Base-by-base conservation (phyloP, 1,140 invertebrate species). In the Pissodes strobi region DNA sequence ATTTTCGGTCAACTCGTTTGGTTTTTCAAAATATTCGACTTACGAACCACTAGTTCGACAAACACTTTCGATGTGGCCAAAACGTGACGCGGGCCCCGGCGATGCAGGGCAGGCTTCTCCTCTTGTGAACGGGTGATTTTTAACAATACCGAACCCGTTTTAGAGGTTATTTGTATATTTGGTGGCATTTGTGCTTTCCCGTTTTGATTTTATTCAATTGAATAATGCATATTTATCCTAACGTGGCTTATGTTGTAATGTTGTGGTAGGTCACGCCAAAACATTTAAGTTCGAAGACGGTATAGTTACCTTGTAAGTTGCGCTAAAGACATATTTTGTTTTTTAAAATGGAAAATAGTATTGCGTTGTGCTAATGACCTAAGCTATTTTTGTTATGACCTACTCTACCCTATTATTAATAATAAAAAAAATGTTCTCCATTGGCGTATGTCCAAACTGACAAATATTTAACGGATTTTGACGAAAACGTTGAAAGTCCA, bases 91-190 rank as follows among this genome's bases (percentile, higher is more conserved):
- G 58, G 58, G 30, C 10, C 45, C 45, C 58, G 21, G 37, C 58
- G 45, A 51, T 61, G 58, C 58, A 61, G 58, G 58, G 12, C 45
- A 25, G 58, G 19, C 45, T 51, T 61, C 25, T 22, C 56, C 23
- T 21, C 56, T 15, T 45, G 43, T 57, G 18, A 43, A 37, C 37
- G 17, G 37, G 13, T 55, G 17, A 55, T 55, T 39, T 38, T 53
- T 1, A 21, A 21, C 18, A 19, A 27, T 27, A 10, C 18, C 9
- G 10, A 8, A 45, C 15, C 15, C 15, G 15, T 2, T 45, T 45
- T 21, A 18, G 18, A 5, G 3, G 38, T 41, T 41, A 1, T 41
- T 17, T 15, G 30, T 41, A 5, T 5, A 41, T 15, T 13, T 41
- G 2, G 2, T 41, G 2, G 17, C 6, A 27, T 27, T 3, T 5